Evolutionary conservation across 2,888 invertebrate genomes (phyloP).

Genomic region (Dorcus hopei): DNA sequence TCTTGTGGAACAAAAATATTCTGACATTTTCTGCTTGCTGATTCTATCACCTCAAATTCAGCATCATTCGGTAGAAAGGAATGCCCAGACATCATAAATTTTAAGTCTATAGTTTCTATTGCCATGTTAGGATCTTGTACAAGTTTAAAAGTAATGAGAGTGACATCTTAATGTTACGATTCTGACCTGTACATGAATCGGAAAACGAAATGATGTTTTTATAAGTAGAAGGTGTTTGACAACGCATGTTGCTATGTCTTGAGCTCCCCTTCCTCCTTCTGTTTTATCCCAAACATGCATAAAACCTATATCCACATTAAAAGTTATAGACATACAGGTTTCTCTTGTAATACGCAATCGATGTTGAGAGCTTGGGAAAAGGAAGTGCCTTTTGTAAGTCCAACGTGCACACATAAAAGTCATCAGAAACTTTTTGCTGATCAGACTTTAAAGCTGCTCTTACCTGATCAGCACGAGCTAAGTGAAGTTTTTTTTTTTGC

Average conservation of each 20-base stretch:
- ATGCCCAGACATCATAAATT: background rate
- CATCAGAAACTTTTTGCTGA: no score
- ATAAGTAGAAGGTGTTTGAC: slow-evolving; percentile 7
- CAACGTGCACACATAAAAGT: no score
- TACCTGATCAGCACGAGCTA: no score
- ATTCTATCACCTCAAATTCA: background rate
- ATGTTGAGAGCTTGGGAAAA: no score
- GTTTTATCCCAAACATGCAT: slow-evolving; percentile 27
- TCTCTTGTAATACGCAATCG: no score
- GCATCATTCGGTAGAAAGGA: no score
- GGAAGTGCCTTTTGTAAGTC: no score
- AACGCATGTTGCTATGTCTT: slow-evolving; percentile 22
- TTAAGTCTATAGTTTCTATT: background rate
- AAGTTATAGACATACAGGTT: no score
- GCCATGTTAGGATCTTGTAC: background rate
- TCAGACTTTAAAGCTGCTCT: no score
- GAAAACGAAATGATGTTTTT: background rate
- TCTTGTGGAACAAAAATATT: slow-evolving; percentile 2
- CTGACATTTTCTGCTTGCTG: background rate
- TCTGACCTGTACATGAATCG: slow-evolving; percentile 4
- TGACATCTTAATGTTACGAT: background rate
- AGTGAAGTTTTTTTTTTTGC: no score
- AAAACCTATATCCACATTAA: slow-evolving; percentile 13
- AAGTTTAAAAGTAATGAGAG: background rate
- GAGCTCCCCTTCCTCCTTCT: no score